These are phyloP conservation scores for Coecobrya sp. DNA, from an alignment of 2,888 invertebrate species.

Conservation along the genomic window DNA sequence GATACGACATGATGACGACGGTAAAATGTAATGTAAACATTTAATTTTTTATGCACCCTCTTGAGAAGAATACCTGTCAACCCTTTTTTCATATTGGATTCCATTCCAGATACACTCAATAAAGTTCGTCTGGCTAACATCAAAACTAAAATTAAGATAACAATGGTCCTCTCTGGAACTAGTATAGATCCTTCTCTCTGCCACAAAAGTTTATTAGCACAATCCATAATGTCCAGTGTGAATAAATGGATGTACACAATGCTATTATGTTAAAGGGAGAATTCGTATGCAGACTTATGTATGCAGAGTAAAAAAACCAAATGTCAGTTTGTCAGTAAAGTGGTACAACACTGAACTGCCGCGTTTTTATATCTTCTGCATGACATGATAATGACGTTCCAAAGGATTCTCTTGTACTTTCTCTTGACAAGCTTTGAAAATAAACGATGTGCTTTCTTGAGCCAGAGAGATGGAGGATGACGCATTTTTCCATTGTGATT, in stretches of 20 bases:
- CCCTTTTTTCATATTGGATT: slow-evolving; percentile 24
- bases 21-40: slow-evolving; percentile 68
- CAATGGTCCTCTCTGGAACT: background rate
- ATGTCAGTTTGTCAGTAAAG: too few species aligned
- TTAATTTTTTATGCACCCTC: slow-evolving; percentile 23
- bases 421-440: slow-evolving; percentile 63
- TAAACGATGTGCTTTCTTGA: slow-evolving; percentile 1
- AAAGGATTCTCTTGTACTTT: slow-evolving; percentile 57
- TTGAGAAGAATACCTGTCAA: slow-evolving; percentile 61
- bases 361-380: slow-evolving; percentile 8
- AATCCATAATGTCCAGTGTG: background rate
- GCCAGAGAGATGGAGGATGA: background rate
- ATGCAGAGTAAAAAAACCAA: background rate
- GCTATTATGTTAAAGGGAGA: background rate
- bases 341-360: too few species aligned
- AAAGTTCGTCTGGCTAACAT: background rate
- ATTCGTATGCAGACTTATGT: background rate
- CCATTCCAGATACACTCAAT: slow-evolving; percentile 38
- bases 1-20: slow-evolving; percentile 9
- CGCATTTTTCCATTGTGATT: slow-evolving; percentile 48
- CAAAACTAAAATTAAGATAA: background rate
- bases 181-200: background rate
- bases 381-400: slow-evolving; percentile 72
- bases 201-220: slow-evolving; percentile 22
- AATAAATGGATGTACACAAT: background rate